phyloP scores from a whole-genome alignment of 2,888 invertebrate genomes.

The Leptura quadrifasciata region DNA sequence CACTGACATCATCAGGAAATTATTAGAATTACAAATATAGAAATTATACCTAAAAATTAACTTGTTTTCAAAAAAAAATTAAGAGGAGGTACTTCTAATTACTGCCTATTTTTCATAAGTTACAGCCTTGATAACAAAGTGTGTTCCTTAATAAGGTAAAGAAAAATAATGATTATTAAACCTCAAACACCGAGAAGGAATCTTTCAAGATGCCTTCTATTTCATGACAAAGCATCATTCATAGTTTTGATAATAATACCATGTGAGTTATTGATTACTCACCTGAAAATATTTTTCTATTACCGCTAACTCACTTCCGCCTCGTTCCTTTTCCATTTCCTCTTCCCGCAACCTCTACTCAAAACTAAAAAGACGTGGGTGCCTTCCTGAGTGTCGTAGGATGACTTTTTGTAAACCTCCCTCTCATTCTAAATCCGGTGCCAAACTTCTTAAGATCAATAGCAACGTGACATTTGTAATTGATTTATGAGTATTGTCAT shows the following conservation, averaged over 20 bases:
- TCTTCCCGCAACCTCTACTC: conserved; percentile 15
- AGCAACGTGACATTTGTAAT: conserved; percentile 58
- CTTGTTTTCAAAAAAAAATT: too few species aligned
- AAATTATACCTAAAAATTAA: too few species aligned
- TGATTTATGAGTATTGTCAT: conserved; percentile 62
- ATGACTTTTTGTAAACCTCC: conserved; percentile 12
- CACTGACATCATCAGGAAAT: too few species aligned
- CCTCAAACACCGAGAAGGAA: too few species aligned
- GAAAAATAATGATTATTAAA: too few species aligned
- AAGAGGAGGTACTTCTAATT: too few species aligned
- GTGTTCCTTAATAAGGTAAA: too few species aligned
- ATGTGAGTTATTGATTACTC: conserved; percentile 5
- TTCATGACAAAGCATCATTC: too few species aligned
- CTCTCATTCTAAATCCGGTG: conserved; percentile 25
- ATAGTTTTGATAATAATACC: not conserved
- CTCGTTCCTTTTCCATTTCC: conserved; percentile 24
- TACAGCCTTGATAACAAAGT: too few species aligned
- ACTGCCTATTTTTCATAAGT: too few species aligned
- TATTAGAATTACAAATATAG: too few species aligned
- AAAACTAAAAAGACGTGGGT: not conserved
- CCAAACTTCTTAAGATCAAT: conserved; percentile 51
- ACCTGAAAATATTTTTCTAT: conserved; percentile 24
- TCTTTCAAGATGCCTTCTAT: too few species aligned
- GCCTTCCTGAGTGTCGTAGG: conserved; percentile 1
- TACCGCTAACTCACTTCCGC: not conserved